A percentile compares a stretch with the other conserved stretches of the same genome.
phyloP scores from a whole-genome alignment of 2,888 invertebrate genomes.

The Octonoba sinensis region DNA sequence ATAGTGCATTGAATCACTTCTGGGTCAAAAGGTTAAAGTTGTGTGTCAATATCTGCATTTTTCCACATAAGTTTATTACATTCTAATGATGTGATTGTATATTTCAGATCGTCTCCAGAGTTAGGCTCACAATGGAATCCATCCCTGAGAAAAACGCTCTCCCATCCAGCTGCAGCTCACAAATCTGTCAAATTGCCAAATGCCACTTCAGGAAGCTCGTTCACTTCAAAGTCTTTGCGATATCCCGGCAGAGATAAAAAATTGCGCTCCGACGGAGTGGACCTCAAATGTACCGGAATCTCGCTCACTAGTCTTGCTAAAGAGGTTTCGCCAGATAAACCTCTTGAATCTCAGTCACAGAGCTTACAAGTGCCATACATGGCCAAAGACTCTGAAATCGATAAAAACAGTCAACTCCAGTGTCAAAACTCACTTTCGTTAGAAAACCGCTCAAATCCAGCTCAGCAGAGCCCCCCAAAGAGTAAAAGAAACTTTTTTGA shows the following conservation, averaged over 20 bases:
- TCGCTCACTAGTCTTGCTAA: constrained; percentile 21
- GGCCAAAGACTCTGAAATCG: constrained; percentile 25
- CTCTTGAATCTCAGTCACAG: constrained; percentile 47
- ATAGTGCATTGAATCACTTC: too few species aligned
- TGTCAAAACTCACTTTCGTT: constrained; percentile 61
- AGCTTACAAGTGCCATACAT: constrained; percentile 57
- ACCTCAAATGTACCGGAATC: constrained; percentile 26
- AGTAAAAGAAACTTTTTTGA: constrained; percentile 65
- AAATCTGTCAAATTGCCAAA: constrained; percentile 57
- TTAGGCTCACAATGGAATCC: constrained; percentile 73
- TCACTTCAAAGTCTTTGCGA: constrained; percentile 62
- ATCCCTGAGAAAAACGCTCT: constrained; percentile 73
- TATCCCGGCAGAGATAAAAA: constrained; percentile 64
- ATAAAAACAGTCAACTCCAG: constrained; percentile 33
- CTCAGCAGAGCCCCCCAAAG: constrained; percentile 63
- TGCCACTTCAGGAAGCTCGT: constrained; percentile 38
- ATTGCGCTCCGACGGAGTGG: constrained; percentile 34
- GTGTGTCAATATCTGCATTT: too few species aligned
- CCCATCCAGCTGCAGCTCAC: constrained; percentile 71
- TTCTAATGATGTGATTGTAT: constrained; percentile 5
- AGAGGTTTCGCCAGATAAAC: constrained; percentile 26
- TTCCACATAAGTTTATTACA: neutral
- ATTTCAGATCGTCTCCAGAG: constrained; percentile 71
- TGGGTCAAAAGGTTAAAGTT: too few species aligned
- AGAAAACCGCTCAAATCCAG: constrained; percentile 51